These are phyloP conservation scores for Drosophila longiperda DNA, from an alignment of 2,888 invertebrate genomes.

Conservation along the genomic window DNA sequence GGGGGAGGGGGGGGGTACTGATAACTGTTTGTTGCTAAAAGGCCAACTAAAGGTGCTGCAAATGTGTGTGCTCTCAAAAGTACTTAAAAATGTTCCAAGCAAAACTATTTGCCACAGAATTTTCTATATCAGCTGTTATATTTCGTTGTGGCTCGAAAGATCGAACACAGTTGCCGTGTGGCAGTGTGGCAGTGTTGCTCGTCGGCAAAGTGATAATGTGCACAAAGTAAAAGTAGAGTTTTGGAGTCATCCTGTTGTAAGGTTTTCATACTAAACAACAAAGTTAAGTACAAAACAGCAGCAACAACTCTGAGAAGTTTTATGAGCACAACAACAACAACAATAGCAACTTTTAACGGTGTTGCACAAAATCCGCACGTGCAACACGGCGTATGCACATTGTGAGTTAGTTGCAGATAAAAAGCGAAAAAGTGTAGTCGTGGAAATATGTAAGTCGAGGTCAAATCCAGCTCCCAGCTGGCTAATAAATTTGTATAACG, in stretches of 20 bases:
- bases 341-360: conserved; percentile 25
- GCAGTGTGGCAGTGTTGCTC: conserved; percentile 13
- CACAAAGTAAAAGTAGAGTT: conserved; percentile 69
- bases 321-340: conserved; percentile 44
- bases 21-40: conserved; percentile 46
- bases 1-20: not conserved
- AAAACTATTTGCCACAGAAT: conserved; percentile 64
- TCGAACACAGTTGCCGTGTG: conserved; percentile 66
- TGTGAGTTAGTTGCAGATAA: conserved; percentile 21
- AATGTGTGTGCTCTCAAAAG: conserved; percentile 62
- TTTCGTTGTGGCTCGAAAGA: conserved; percentile 39
- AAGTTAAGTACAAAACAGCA: conserved; percentile 60
- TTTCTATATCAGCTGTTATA: conserved; percentile 43
- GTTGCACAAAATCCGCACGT: conserved; percentile 66
- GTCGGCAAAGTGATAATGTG: conserved; percentile 68
- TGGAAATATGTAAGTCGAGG: conserved; percentile 29
- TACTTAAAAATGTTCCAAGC: conserved; percentile 62
- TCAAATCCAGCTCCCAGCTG: conserved; percentile 30
- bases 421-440: conserved; percentile 1
- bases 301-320: conserved; percentile 51
- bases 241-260: conserved; percentile 47
- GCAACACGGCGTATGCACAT: conserved; percentile 64
- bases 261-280: conserved; percentile 76
- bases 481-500: conserved; percentile 43
- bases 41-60: conserved; percentile 69